A percentile compares a stretch with the other conserved stretches of the same genome.
Conservation (phyloP, 2,797 vertebrate genomes). For the Pantherophis vulpinus region DNA sequence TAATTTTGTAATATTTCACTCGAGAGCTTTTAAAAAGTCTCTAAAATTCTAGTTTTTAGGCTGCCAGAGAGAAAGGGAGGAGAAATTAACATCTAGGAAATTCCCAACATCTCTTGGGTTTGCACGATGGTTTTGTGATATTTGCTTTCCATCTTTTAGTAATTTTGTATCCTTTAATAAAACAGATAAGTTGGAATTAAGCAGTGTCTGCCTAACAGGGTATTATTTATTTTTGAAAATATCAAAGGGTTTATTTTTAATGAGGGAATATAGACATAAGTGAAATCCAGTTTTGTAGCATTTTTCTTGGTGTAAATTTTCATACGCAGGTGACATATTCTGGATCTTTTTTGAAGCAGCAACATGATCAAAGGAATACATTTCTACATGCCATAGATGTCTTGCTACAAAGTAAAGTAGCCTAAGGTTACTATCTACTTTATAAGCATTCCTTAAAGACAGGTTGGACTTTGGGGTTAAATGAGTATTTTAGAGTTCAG, state of each 20-base stretch:
- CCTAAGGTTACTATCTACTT: conserved; percentile 52
- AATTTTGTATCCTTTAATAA: neutral
- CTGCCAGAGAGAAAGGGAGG: neutral
- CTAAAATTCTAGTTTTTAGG: conserved; percentile 14
- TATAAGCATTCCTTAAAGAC: conserved; percentile 58
- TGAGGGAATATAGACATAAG: conserved; percentile 31
- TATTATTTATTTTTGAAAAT: conserved; percentile 39
- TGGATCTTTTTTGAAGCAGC: conserved; percentile 39
- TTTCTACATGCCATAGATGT: conserved; percentile 57
- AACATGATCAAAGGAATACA: conserved; percentile 64
- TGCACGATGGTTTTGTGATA: neutral
- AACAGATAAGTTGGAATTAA: conserved; percentile 30
- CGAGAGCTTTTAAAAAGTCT: neutral
- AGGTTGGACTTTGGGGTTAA: conserved; percentile 55
- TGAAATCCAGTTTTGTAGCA: conserved; percentile 29
- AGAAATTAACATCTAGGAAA: conserved; percentile 9
- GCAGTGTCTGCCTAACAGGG: conserved; percentile 37
- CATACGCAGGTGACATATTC: conserved; percentile 42
- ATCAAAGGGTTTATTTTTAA: conserved; percentile 42
- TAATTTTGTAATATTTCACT: conserved; percentile 18
- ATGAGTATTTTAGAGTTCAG: conserved; percentile 4
- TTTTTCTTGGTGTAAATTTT: conserved; percentile 50
- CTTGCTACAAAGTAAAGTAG: conserved; percentile 60
- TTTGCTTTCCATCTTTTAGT: conserved; percentile 17
- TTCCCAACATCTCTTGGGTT: neutral